Evolutionary conservation across 2,888 invertebrate species (phyloP), one percentile per base, ranked within the genome.

Genomic region (Drosophila hamatofila): DNA sequence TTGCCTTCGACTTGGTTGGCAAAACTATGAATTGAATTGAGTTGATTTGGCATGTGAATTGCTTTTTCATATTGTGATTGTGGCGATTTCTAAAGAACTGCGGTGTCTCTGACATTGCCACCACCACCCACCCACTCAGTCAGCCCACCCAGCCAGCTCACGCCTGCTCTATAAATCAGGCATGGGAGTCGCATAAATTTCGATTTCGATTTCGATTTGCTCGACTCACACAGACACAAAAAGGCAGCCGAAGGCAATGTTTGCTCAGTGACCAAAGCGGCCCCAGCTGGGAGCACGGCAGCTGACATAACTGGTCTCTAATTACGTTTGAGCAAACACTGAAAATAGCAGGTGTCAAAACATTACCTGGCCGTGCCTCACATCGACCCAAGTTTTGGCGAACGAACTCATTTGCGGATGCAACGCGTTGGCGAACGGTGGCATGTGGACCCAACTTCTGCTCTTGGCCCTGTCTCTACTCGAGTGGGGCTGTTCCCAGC

Each of bases 281-380:
- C 30, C 30, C 30, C 65, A 52, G 52, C 49, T 62, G 64, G 57
- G 65, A 55, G 62, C 46, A 27, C 46, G 52, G 46, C 60, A 69
- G 61, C 80, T 84, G 82, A 87, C 85, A 83, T 78, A 83, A 83
- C 82, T 63, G 64, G 65, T 58, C 74, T 83, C 78, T 88, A 88
- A 84, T 84, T 84, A 88, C 70, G 67, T 46, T 52, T 60, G 60
- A 52, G 76, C 62, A 88, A 88, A 88, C 76, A 88, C n/a, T n/a
- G 70, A 67, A 85, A 84, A 84, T 85, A 80, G 86, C 84, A 88
- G 84, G 88, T 84, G 84, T 88, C 84, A 85, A 68, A 84, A 73
- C 60, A 74, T 25, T 21, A 23, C 2, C 21, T 23, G 25, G 11
- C 37, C 35, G 35, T 6, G 35, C 16, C 16, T 0, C 16, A 37